Evolutionary conservation across 1,140 invertebrate species (phyloP).

Genomic region (Hylyphantes graminicola): DNA sequence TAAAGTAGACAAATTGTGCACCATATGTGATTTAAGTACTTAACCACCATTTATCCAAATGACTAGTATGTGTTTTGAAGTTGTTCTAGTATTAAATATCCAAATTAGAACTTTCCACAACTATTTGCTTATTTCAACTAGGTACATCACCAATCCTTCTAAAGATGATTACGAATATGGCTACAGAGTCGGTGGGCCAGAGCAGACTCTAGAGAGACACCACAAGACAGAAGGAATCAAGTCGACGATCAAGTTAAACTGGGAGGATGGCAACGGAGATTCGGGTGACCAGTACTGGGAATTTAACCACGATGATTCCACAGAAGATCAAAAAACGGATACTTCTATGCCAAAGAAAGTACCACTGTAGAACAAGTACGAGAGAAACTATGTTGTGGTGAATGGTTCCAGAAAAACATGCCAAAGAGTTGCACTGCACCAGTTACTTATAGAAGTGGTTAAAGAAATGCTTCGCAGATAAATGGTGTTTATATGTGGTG

Average conservation of each 20-base stretch:
- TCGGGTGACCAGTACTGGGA: slow-evolving; percentile 51
- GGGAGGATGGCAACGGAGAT: slow-evolving; percentile 50
- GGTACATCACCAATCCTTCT: slow-evolving; percentile 25
- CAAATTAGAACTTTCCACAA: neutral
- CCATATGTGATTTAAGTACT: no score
- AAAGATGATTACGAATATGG: slow-evolving; percentile 33
- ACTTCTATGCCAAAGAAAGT: neutral
- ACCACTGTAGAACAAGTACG: no score
- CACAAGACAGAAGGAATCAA: slow-evolving; percentile 29
- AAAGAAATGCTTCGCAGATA: no score
- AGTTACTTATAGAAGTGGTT: no score
- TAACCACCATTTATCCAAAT: no score
- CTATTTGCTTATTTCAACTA: neutral
- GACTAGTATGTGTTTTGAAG: no score
- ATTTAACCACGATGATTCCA: slow-evolving; percentile 46
- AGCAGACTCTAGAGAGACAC: slow-evolving; percentile 23
- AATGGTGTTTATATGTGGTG: no score
- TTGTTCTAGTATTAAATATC: no score
- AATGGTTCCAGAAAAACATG: no score
- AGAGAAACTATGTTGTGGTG: no score
- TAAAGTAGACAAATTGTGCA: no score
- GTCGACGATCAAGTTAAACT: slow-evolving; percentile 42
- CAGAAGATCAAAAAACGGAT: slow-evolving; percentile 14
- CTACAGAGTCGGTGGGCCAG: slow-evolving; percentile 43
- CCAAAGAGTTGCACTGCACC: no score